Percentiles rank a stretch among this genome's conserved stretches.
These are phyloP conservation scores for Chaenogobius annularis DNA, from an alignment of 2,113 vertebrate genomes.

Conservation along the genomic window DNA sequence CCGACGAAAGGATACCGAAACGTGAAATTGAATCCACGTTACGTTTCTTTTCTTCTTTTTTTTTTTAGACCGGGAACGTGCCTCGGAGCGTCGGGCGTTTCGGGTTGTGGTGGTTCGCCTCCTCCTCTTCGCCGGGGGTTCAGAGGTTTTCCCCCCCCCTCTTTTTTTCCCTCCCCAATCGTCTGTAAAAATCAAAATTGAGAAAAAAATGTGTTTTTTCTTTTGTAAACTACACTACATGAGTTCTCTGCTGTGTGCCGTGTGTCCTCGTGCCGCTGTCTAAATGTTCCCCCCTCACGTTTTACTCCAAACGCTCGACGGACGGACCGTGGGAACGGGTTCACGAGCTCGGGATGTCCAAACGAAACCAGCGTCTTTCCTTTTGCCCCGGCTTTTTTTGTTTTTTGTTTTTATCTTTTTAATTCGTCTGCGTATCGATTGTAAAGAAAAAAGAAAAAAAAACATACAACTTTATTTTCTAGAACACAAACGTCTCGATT, in stretches of 20 bases:
- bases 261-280: slow-evolving; percentile 7
- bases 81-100: background rate
- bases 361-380: background rate
- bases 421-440: too few relatives aligned
- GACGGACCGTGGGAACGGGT: background rate
- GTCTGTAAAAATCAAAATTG: slow-evolving; percentile 1
- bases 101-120: background rate
- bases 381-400: background rate
- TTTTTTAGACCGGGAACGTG: background rate
- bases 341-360: background rate
- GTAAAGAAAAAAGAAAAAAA: too few relatives aligned
- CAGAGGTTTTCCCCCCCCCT: background rate
- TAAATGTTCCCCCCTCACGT: background rate
- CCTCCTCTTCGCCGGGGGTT: background rate
- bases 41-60: background rate
- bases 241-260: slow-evolving; percentile 6
- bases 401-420: background rate
- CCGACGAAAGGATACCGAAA: too few relatives aligned
- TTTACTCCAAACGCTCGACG: background rate
- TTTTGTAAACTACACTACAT: slow-evolving; percentile 10
- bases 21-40: too few relatives aligned
- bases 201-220: slow-evolving; percentile 4
- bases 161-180: background rate
- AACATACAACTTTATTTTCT: too few relatives aligned
- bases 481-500: too few relatives aligned